phyloP scores from a whole-genome alignment of 2,113 vertebrate genomes.

The Procavia capensis region DNA sequence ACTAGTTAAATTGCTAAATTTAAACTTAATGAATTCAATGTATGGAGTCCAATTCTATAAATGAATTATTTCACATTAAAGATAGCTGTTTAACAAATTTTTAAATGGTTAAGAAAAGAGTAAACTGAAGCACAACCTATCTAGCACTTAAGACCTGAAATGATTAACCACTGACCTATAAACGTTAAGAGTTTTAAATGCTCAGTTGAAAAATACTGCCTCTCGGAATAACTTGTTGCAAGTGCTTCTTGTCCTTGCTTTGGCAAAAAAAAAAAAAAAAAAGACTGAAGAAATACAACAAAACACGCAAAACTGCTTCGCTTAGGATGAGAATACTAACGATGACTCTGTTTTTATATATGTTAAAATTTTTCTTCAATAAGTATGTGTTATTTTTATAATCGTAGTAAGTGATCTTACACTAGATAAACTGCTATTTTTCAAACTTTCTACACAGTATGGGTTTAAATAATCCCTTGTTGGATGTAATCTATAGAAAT shows the following conservation, averaged over 20 bases:
- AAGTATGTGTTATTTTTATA: slow-evolving; percentile 43
- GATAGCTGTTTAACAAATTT: neutral
- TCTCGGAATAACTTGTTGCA: slow-evolving; percentile 40
- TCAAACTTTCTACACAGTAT: slow-evolving; percentile 21
- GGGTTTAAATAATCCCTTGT: slow-evolving; percentile 8
- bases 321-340: neutral
- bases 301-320: neutral
- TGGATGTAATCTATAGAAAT: slow-evolving; percentile 44
- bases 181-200: slow-evolving; percentile 22
- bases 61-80: slow-evolving; percentile 45
- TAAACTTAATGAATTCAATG: slow-evolving; percentile 26
- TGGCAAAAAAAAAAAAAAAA: neutral
- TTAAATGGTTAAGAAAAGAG: neutral
- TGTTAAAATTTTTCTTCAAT: slow-evolving; percentile 31
- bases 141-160: neutral
- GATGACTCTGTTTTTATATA: slow-evolving; percentile 12
- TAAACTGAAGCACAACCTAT: slow-evolving; percentile 36
- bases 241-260: neutral
- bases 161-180: neutral
- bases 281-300: neutral
- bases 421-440: slow-evolving; percentile 45
- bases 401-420: slow-evolving; percentile 21
- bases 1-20: slow-evolving; percentile 44
- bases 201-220: slow-evolving; percentile 32
- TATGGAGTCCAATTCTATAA: neutral